phyloP scores from a whole-genome alignment of 2,113 vertebrate species.

The Antigone vipio region DNA sequence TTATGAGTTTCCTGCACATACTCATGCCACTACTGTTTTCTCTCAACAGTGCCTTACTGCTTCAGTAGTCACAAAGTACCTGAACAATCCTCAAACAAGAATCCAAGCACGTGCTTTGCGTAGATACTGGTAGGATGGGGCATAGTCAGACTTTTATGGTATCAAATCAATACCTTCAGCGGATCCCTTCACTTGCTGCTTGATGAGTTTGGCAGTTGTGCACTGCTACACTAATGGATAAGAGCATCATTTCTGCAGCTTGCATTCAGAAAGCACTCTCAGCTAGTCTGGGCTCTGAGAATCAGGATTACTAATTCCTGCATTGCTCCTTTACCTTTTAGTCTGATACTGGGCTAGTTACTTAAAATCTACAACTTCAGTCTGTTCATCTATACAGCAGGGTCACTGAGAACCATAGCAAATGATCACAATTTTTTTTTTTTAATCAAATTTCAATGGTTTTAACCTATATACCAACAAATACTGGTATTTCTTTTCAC shows the following conservation, averaged over 20 bases:
- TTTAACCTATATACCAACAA: background rate
- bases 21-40: background rate
- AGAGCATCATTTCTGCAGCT: background rate
- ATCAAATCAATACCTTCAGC: background rate
- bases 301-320: background rate
- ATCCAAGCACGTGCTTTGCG: background rate
- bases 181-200: background rate
- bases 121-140: background rate
- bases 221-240: background rate
- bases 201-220: background rate
- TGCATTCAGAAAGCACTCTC: background rate
- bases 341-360: background rate
- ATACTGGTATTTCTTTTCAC: background rate
- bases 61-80: background rate
- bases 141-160: too few species aligned
- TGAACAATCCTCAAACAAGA: background rate
- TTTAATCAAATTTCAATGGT: background rate
- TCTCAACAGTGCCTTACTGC: background rate
- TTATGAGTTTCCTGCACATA: background rate
- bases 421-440: background rate
- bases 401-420: background rate
- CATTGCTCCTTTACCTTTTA: background rate
- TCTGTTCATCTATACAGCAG: background rate
- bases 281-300: background rate
- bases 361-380: background rate